Percentiles rank a stretch among this genome's conserved stretches.
These are phyloP conservation scores for Drosophila lutescens DNA, from an alignment of 2,888 invertebrate genomes.

Conservation along the genomic window DNA sequence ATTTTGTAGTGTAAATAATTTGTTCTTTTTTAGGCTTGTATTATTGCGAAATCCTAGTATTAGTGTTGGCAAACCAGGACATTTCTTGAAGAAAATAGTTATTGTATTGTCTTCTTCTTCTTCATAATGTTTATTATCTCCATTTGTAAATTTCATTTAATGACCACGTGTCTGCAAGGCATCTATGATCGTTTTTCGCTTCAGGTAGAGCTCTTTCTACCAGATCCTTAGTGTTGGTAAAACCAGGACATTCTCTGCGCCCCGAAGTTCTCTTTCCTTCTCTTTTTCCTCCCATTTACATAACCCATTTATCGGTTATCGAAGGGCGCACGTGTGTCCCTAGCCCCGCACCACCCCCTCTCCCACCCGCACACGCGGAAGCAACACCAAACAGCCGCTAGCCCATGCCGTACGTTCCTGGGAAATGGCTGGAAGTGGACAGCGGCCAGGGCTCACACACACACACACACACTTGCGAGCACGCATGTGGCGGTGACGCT, in stretches of 20 bases:
- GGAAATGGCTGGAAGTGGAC: slow-evolving; percentile 27
- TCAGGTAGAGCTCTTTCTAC: neutral
- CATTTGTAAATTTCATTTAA: neutral
- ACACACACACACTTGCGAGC: slow-evolving; percentile 15
- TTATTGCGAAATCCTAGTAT: neutral
- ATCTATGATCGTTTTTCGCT: neutral
- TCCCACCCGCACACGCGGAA: neutral
- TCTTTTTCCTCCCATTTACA: neutral
- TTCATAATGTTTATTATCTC: neutral
- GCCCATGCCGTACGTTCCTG: slow-evolving; percentile 37
- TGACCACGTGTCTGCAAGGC: neutral
- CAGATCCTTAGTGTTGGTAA: slow-evolving; percentile 21
- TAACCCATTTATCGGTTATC: slow-evolving; percentile 30
- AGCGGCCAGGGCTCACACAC: slow-evolving; percentile 24
- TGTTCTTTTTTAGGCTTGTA: too few relatives aligned
- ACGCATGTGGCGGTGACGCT: slow-evolving; percentile 10
- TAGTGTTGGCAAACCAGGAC: neutral
- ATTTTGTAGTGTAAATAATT: too few relatives aligned
- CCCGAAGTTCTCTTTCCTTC: neutral
- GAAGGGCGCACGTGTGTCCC: slow-evolving; percentile 29
- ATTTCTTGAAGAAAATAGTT: neutral
- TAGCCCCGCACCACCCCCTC: slow-evolving; percentile 4
- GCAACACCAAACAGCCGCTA: slow-evolving; percentile 27
- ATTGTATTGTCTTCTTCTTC: neutral
- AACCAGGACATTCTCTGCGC: slow-evolving; percentile 16